Percentiles rank a stretch among this genome's conserved stretches.
Conservation (phyloP, 2,888 invertebrate genomes). For the Adelognathus sp. region DNA sequence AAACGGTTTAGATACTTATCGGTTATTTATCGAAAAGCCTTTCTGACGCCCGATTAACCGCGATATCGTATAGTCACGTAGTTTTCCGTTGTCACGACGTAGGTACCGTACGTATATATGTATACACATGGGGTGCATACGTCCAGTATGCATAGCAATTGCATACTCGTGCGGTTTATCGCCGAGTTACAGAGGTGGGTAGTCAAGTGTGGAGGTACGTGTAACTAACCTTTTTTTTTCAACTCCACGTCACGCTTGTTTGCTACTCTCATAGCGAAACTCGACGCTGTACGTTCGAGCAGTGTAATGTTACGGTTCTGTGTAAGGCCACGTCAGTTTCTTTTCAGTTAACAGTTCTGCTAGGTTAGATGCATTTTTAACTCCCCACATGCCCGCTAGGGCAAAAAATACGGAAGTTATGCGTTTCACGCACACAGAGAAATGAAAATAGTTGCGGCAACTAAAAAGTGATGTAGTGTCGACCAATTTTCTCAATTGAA, state of each 20-base stretch:
- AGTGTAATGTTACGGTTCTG: background rate
- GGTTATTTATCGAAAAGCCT: conserved; percentile 52
- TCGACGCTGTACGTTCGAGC: conserved; percentile 1
- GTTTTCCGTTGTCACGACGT: conserved; percentile 13
- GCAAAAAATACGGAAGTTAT: background rate
- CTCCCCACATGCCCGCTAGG: too few relatives aligned
- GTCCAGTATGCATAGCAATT: conserved; percentile 8
- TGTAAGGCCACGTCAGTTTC: background rate
- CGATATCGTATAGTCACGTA: conserved; percentile 42
- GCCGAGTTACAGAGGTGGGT: conserved; percentile 13
- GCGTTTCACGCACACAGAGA: too few relatives aligned
- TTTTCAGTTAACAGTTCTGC: conserved; percentile 3
- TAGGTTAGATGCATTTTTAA: too few relatives aligned
- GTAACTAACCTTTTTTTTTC: conserved; percentile 43
- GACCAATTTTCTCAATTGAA: too few relatives aligned
- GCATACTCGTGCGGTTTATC: conserved; percentile 45
- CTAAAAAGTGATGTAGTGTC: too few relatives aligned
- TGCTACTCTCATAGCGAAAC: conserved; percentile 19
- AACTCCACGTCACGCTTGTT: conserved; percentile 48
- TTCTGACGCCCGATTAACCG: conserved; percentile 47
- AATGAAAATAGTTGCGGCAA: too few relatives aligned
- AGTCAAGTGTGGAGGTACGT: background rate
- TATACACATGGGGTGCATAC: background rate
- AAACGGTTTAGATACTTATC: conserved; percentile 38
- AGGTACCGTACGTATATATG: background rate